Percentiles rank a stretch among this genome's conserved stretches.
Conservation (phyloP, 2,797 vertebrate genomes). For the Bryconaethiops microstoma region DNA sequence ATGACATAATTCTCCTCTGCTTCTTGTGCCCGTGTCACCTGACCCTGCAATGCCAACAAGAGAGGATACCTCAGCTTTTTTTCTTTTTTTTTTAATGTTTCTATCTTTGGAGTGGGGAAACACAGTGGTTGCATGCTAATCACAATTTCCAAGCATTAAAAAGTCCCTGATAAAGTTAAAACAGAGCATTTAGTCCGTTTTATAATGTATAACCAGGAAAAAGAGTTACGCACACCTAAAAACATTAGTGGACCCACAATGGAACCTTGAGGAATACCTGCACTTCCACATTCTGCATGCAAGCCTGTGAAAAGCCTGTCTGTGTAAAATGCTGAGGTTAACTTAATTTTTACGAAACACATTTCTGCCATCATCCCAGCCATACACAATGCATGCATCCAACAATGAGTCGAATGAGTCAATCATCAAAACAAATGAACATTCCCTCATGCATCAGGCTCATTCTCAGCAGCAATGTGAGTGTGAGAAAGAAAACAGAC, state of each 20-base stretch:
- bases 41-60: conserved; percentile 78
- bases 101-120: not conserved
- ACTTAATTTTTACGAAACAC: conserved; percentile 2
- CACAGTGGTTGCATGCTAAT: not conserved
- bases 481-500: conserved; percentile 15
- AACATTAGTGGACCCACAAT: conserved; percentile 22
- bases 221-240: not conserved
- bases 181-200: not conserved
- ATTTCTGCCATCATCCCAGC: conserved; percentile 19
- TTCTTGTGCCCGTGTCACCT: conserved; percentile 94
- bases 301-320: conserved; percentile 16
- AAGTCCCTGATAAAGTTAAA: not conserved
- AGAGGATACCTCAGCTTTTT: not conserved
- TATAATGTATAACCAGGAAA: not conserved
- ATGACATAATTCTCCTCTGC: conserved; percentile 96
- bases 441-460: conserved; percentile 66
- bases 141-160: not conserved
- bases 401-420: conserved; percentile 13
- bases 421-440: conserved; percentile 37
- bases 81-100: not conserved
- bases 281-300: conserved; percentile 67
- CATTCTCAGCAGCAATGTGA: conserved; percentile 28
- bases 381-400: conserved; percentile 61
- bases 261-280: conserved; percentile 46
- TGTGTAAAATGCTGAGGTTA: conserved; percentile 19